Evolutionary conservation across 2,888 invertebrate species (phyloP).

Genomic region (Cephus rjabovi): DNA sequence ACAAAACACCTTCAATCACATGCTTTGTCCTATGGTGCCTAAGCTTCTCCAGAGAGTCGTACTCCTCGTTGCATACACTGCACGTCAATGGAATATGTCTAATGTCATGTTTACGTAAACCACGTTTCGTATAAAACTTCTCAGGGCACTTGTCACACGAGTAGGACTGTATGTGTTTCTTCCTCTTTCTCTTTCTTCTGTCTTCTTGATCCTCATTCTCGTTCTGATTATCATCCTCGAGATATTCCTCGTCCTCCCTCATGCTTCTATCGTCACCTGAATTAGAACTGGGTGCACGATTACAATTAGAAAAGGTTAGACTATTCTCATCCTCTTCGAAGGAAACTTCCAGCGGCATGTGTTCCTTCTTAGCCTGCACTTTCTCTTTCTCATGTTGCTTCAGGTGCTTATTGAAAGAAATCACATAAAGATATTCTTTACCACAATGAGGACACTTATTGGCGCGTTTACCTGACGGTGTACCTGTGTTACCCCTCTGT

Average conservation of each 20-base stretch:
- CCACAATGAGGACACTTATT: slow-evolving; percentile 63
- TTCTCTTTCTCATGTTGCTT: slow-evolving; percentile 59
- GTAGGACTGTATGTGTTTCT: slow-evolving; percentile 15
- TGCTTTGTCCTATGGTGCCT: slow-evolving; percentile 54
- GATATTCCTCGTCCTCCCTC: slow-evolving; percentile 18
- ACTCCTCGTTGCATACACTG: slow-evolving; percentile 52
- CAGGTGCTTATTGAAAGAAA: slow-evolving; percentile 61
- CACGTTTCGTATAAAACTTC: slow-evolving; percentile 41
- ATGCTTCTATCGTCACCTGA: slow-evolving; percentile 24
- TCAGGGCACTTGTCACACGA: slow-evolving; percentile 46
- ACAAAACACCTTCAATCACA: slow-evolving; percentile 54
- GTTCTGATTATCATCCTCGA: slow-evolving; percentile 19
- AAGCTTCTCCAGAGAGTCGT: slow-evolving; percentile 49
- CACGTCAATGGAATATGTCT: slow-evolving; percentile 46
- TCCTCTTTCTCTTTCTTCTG: slow-evolving; percentile 4
- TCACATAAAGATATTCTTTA: slow-evolving; percentile 62
- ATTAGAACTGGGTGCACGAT: background rate
- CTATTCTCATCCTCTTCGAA: slow-evolving; percentile 25
- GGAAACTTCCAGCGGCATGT: slow-evolving; percentile 45
- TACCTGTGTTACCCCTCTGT: slow-evolving; percentile 23
- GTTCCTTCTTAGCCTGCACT: slow-evolving; percentile 35
- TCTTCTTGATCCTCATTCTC: slow-evolving; percentile 22
- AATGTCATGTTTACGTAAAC: slow-evolving; percentile 44
- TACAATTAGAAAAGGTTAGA: background rate
- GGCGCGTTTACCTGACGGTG: slow-evolving; percentile 55